Conservation (phyloP, 2,113 vertebrate species). For the Pangasianodon hypophthalmus region DNA sequence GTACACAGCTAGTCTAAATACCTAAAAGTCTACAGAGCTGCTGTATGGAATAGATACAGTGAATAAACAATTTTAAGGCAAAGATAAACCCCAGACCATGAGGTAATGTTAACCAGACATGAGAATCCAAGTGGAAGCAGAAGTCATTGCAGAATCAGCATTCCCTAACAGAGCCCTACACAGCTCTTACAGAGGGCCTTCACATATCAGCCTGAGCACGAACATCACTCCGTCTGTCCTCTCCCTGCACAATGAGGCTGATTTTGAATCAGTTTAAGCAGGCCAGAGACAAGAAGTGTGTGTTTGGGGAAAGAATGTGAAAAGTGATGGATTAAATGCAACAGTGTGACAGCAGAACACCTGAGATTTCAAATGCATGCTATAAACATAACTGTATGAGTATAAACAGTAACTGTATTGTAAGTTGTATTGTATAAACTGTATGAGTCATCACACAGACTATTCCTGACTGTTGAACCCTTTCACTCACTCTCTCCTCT, state of each 20-base stretch:
- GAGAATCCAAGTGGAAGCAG: constrained; percentile 27
- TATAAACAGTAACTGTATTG: background rate
- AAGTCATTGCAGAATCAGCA: background rate
- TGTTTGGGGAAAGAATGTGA: constrained; percentile 26
- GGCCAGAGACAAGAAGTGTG: constrained; percentile 17
- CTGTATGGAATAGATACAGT: background rate
- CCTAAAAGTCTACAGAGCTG: background rate
- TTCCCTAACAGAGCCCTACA: constrained; percentile 25
- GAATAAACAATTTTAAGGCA: constrained; percentile 30
- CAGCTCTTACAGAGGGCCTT: constrained; percentile 20
- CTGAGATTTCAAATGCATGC: background rate
- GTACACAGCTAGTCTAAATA: background rate
- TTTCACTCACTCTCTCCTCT: background rate
- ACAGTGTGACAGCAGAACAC: background rate
- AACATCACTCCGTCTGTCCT: constrained; percentile 59
- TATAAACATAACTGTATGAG: background rate
- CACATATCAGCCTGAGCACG: constrained; percentile 51
- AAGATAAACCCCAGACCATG: constrained; percentile 4
- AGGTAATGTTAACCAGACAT: constrained; percentile 23
- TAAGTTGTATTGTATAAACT: background rate
- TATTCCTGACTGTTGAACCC: background rate
- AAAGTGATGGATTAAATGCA: background rate
- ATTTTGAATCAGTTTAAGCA: constrained; percentile 31
- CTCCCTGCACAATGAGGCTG: constrained; percentile 58
- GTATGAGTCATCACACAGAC: constrained; percentile 4